These are phyloP conservation scores for Etheostoma cragini DNA, from an alignment of 2,113 vertebrate species.

Conservation along the genomic window DNA sequence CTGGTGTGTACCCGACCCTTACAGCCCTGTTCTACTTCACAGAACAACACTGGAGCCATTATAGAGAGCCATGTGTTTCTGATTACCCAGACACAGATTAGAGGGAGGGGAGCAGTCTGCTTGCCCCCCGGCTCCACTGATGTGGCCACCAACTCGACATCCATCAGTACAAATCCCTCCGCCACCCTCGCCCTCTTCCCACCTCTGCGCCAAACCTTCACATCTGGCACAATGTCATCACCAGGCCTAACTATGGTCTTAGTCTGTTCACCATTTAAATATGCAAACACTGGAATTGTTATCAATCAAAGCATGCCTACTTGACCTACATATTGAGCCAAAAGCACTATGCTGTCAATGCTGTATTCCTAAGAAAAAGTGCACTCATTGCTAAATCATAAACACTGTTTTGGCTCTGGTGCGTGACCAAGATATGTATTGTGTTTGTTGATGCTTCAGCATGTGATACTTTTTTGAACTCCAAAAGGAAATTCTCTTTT, in stretches of 20 bases:
- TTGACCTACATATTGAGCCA: slow-evolving; percentile 41
- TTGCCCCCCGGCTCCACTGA: slow-evolving; percentile 63
- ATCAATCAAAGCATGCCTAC: slow-evolving; percentile 7
- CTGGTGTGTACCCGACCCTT: slow-evolving; percentile 53
- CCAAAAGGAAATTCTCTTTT: slow-evolving; percentile 1
- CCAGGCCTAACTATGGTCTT: slow-evolving; percentile 5
- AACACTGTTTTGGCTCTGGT: slow-evolving; percentile 32
- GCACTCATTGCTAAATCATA: slow-evolving; percentile 7
- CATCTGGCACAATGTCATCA: slow-evolving; percentile 45
- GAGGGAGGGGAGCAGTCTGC: slow-evolving; percentile 71
- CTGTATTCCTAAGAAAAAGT: slow-evolving; percentile 17
- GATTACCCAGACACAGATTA: slow-evolving; percentile 79
- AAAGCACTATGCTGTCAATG: slow-evolving; percentile 34
- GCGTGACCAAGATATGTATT: slow-evolving; percentile 24
- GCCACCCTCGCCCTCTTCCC: slow-evolving; percentile 25
- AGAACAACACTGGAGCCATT: slow-evolving; percentile 77
- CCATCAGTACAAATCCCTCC: slow-evolving; percentile 53
- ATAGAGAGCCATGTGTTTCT: slow-evolving; percentile 80
- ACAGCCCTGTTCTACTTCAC: slow-evolving; percentile 57
- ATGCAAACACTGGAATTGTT: slow-evolving; percentile 30
- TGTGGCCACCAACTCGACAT: slow-evolving; percentile 77
- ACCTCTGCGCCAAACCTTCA: slow-evolving; percentile 34
- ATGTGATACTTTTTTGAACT: slow-evolving; percentile 42
- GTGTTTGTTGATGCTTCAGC: slow-evolving; percentile 38
- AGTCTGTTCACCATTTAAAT: slow-evolving; percentile 11